These are phyloP conservation scores for Toxotes lorentzi DNA, from an alignment of 2,797 vertebrate species.

Conservation along the genomic window DNA sequence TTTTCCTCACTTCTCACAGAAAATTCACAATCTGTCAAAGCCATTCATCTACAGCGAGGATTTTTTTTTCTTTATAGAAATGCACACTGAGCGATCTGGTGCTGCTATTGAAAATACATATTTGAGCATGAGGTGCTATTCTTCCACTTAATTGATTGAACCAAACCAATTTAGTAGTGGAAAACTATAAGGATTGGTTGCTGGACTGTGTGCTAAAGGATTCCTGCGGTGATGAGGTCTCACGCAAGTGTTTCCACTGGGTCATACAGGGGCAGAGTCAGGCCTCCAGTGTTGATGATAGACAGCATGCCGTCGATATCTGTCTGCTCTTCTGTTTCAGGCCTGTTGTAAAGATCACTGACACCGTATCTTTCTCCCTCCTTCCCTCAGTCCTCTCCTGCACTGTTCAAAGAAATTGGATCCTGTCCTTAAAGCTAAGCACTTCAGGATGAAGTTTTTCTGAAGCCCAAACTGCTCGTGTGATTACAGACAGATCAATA, in stretches of 20 bases:
- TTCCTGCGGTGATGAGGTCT: conserved; percentile 45
- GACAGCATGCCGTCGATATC: conserved; percentile 58
- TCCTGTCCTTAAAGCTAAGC: conserved; percentile 81
- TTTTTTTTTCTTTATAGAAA: conserved; percentile 53
- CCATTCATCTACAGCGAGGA: conserved; percentile 53
- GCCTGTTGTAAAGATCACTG: conserved; percentile 72
- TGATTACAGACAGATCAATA: conserved; percentile 87
- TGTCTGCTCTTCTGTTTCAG: conserved; percentile 67
- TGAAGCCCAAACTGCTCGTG: conserved; percentile 81
- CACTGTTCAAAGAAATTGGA: conserved; percentile 77
- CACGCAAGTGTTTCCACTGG: conserved; percentile 42
- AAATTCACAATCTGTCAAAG: conserved; percentile 53
- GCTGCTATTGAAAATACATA: conserved; percentile 21
- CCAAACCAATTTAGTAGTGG: conserved; percentile 5
- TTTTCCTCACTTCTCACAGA: conserved; percentile 28
- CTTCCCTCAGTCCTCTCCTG: conserved; percentile 60
- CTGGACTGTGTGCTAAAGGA: conserved; percentile 43
- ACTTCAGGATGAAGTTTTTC: conserved; percentile 85
- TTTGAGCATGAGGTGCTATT: conserved; percentile 23
- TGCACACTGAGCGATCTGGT: conserved; percentile 15
- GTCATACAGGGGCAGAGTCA: conserved; percentile 42
- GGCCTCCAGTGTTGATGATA: conserved; percentile 57
- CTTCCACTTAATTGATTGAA: conserved; percentile 21
- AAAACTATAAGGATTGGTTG: conserved; percentile 26
- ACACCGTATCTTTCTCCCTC: conserved; percentile 59